Conservation (phyloP, 1,140 invertebrate genomes). For the Pachypeltis micranthus region DNA sequence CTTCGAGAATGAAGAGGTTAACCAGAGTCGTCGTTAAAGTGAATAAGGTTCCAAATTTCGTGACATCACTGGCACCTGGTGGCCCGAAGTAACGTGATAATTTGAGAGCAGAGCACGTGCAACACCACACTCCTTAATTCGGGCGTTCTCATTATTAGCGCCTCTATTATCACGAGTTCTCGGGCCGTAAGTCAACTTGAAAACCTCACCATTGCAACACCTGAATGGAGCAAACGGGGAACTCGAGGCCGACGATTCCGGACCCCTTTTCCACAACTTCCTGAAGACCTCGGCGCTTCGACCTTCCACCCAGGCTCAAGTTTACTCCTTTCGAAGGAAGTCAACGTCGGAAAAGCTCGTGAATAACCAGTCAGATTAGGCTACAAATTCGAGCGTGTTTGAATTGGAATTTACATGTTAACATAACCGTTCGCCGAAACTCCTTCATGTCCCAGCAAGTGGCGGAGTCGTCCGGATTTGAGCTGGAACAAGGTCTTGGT, state of each 20-base stretch:
- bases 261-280: not conserved
- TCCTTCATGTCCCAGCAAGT: not conserved
- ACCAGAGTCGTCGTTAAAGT: too few relatives aligned
- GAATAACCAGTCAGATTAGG: not conserved
- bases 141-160: not conserved
- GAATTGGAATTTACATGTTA: slow-evolving; percentile 1
- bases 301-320: not conserved
- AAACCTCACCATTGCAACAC: not conserved
- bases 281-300: not conserved
- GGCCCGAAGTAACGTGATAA: not conserved
- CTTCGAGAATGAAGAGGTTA: too few relatives aligned
- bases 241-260: too few relatives aligned
- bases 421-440: too few relatives aligned
- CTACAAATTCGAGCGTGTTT: not conserved
- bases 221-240: slow-evolving; percentile 4
- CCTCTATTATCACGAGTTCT: not conserved
- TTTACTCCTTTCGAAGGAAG: not conserved
- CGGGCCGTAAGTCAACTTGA: not conserved
- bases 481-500: not conserved
- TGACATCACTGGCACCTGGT: too few relatives aligned
- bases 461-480: not conserved
- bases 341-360: not conserved
- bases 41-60: too few relatives aligned
- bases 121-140: not conserved
- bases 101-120: not conserved